Evolutionary conservation across 2,797 vertebrate species (phyloP), one percentile per base, ranked within the genome.

Genomic region (Linurgus olivaceus): DNA sequence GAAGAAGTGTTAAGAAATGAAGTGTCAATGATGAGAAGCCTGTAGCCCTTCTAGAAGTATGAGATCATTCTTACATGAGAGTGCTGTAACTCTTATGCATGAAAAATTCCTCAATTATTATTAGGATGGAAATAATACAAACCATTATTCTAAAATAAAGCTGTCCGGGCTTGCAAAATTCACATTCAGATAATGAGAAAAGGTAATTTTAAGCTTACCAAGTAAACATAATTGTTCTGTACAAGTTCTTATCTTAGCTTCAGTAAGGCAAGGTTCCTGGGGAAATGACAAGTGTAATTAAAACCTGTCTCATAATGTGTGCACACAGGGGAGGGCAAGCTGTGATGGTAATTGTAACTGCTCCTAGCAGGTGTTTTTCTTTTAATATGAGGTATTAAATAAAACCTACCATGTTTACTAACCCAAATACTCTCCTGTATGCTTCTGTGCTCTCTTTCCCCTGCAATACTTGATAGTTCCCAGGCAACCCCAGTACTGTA

Each of bases 211-310:
- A 77, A 74, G 50, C n/a, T 93, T 68, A 82, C 33, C 24, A 74
- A 83, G 52, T 65, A 80, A 83, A 83, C 38, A 16, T 61, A 57
- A 73, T 86, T 10, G 13, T 92, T 89, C 55, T 82, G 67, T 57
- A 47, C 35, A 83, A 65, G 71, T 84, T 72, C 29, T 5, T 54
- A 12, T 48, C 71, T 73, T 74, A 31, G 13, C 38, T 61, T 91
- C 50, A 90, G 38, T 65, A 90, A 91, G 65, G 65, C 61, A 84
- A 50, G 47, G 58, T 74, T 91, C 76, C 93, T 48, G 70, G 76
- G 94, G 94, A 94, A 90, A 96, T 51, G 79, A 88, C 90, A 94
- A 94, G 31, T 88, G 85, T 96, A 96, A 93, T 96, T 96, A 95
- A 96, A 95, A 94, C 54, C 70, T 83, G 61, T 58, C 79, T 94